These are phyloP conservation scores for Hypomecis atomaria DNA, from an alignment of 2,888 invertebrate species.

Conservation along the genomic window DNA sequence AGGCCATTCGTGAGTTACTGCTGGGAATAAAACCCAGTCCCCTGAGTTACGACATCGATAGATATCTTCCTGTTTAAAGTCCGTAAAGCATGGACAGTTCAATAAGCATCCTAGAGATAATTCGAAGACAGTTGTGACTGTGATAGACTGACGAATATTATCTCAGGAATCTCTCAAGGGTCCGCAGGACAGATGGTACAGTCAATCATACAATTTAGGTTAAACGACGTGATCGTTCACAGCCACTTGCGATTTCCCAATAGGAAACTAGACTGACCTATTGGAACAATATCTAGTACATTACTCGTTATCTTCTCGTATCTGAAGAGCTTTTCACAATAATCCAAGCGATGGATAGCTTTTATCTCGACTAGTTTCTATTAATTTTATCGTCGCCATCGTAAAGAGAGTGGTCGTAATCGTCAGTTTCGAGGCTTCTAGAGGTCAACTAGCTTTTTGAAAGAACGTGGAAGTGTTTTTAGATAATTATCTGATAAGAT, in stretches of 20 bases:
- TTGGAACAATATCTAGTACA: conserved; percentile 19
- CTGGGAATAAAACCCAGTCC: conserved; percentile 20
- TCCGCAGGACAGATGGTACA: conserved; percentile 59
- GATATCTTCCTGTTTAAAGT: conserved; percentile 24
- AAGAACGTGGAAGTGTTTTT: conserved; percentile 14
- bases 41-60: conserved; percentile 36
- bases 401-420: conserved; percentile 14
- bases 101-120: conserved; percentile 47
- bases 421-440: conserved; percentile 11
- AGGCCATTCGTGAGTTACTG: conserved; percentile 5
- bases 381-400: conserved; percentile 28
- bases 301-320: conserved; percentile 13
- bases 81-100: conserved; percentile 42
- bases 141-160: conserved; percentile 36
- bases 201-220: conserved; percentile 79
- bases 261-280: conserved; percentile 31
- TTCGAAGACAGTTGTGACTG: conserved; percentile 44
- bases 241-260: conserved; percentile 52
- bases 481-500: conserved; percentile 3
- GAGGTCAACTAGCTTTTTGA: conserved; percentile 14
- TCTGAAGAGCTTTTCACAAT: conserved; percentile 7
- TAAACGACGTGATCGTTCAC: conserved; percentile 57
- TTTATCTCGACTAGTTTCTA: conserved; percentile 18
- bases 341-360: conserved; percentile 7
- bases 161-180: conserved; percentile 46